Evolutionary conservation across 2,113 vertebrate genomes (phyloP).

Genomic region (Entelurus aequoreus): DNA sequence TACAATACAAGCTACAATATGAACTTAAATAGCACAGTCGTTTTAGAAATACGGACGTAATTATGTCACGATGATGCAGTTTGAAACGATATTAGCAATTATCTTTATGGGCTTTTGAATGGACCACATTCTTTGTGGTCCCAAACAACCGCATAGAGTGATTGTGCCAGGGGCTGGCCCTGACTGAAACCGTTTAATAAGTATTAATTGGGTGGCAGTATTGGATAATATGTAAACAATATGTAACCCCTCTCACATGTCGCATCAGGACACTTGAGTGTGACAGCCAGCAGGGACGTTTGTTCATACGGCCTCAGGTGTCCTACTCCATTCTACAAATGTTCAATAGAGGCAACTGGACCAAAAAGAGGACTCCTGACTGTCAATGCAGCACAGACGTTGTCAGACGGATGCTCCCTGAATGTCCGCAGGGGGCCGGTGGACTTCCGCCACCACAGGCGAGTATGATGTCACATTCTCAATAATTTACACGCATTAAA

Average conservation of each 20-base stretch:
- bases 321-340: slow-evolving; percentile 48
- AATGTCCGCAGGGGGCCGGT: slow-evolving; percentile 77
- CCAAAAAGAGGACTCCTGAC: slow-evolving; percentile 47
- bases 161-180: too few species aligned
- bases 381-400: slow-evolving; percentile 79
- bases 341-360: slow-evolving; percentile 76
- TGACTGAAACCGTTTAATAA: too few species aligned
- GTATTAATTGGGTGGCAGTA: too few species aligned
- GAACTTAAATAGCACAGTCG: too few species aligned
- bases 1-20: too few species aligned
- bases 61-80: too few species aligned
- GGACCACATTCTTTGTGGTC: too few species aligned
- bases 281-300: not conserved
- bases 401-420: slow-evolving; percentile 76
- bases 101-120: too few species aligned
- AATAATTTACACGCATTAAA: not conserved
- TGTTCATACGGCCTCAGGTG: slow-evolving; percentile 60
- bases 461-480: slow-evolving; percentile 3
- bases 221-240: too few species aligned
- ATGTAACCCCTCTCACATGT: not conserved
- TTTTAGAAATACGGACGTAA: too few species aligned
- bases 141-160: too few species aligned
- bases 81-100: too few species aligned
- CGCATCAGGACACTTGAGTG: slow-evolving; percentile 42
- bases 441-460: slow-evolving; percentile 83